Evolutionary conservation across 2,888 invertebrate species (phyloP), one percentile per base, ranked within the genome.

Genomic region (Julus scanicus): DNA sequence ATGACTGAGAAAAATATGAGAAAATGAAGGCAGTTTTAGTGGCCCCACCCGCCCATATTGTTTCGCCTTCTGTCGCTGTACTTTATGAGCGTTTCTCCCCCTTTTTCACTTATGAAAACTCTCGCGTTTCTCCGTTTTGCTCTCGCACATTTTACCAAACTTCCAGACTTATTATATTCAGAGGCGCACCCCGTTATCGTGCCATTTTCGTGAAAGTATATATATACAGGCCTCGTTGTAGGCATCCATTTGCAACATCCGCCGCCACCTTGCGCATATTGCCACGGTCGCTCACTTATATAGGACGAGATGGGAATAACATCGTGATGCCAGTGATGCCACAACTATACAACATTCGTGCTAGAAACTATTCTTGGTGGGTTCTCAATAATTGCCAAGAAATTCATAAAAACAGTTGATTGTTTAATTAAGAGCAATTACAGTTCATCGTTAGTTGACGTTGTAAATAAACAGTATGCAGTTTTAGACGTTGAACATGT

Each of bases 71-170:
- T 71, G 71, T 71, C 71, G 71, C 71, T 71, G 71, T 71, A 71
- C 71, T 71, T 71, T 71, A 71, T 71, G 71, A 71, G 71, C 29
- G 71, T 71, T 71, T 71, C 71, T 71, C 29, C 53, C 71, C 71
- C 29, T 71, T 29, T 71, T 71, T 71, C 71, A 71, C 71, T 71
- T 71, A 71, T 71, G 71, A 71, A 71, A 71, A 71, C 71, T 8
- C 8, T 29, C 29, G 71, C 71, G 63, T 63, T 63, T n/a, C 63
- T 63, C n/a, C n/a, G n/a, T 63, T 63, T 71, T 20, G 17, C 63
- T 15, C n/a, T 63, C 63, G 17, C n/a, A 17, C 63, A 63, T 63
- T 63, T 63, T 71, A 29, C 71, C 71, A 71, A 71, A 71, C 29
- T 71, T 71, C 6, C 8, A 8, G 17, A 11, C 20, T 29, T 71